phyloP scores from a whole-genome alignment of 2,113 vertebrate species.

The Telmatochromis brachygnathus region DNA sequence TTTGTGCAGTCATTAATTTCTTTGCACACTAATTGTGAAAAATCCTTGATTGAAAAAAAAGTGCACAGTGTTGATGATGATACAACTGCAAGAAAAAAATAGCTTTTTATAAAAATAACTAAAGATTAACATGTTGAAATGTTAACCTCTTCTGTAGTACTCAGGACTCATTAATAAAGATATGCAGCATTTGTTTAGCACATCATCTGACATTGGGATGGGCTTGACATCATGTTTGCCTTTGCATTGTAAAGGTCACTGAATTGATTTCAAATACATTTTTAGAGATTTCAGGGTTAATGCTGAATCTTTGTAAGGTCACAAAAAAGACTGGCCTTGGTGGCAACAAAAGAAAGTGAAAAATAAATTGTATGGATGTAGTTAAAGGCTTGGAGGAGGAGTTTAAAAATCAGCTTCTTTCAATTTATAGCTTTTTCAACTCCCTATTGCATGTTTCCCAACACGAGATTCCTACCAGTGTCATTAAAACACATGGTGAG shows the following conservation, averaged over 20 bases:
- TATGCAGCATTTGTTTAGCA: slow-evolving; percentile 25
- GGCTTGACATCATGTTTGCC: slow-evolving; percentile 36
- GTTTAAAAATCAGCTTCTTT: slow-evolving; percentile 18
- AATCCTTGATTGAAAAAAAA: not conserved
- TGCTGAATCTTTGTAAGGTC: slow-evolving; percentile 62
- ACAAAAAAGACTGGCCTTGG: slow-evolving; percentile 20
- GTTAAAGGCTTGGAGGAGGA: not conserved
- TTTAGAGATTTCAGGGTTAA: slow-evolving; percentile 74
- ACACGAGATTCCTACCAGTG: not conserved
- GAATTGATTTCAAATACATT: slow-evolving; percentile 72
- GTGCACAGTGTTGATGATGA: not conserved
- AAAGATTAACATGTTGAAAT: not conserved
- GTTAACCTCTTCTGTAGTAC: not conserved
- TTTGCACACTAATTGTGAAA: not conserved
- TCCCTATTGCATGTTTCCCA: not conserved
- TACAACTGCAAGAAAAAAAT: not conserved
- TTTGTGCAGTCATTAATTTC: not conserved
- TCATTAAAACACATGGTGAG: not conserved
- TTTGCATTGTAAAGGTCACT: slow-evolving; percentile 65
- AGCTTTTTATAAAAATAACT: not conserved
- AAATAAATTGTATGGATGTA: slow-evolving; percentile 43
- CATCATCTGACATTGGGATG: not conserved
- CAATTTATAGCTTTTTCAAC: not conserved
- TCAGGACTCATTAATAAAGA: slow-evolving; percentile 25
- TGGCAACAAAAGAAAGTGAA: slow-evolving; percentile 53